phyloP scores from a whole-genome alignment of 1,140 invertebrate species.

The Nephila pilipes region DNA sequence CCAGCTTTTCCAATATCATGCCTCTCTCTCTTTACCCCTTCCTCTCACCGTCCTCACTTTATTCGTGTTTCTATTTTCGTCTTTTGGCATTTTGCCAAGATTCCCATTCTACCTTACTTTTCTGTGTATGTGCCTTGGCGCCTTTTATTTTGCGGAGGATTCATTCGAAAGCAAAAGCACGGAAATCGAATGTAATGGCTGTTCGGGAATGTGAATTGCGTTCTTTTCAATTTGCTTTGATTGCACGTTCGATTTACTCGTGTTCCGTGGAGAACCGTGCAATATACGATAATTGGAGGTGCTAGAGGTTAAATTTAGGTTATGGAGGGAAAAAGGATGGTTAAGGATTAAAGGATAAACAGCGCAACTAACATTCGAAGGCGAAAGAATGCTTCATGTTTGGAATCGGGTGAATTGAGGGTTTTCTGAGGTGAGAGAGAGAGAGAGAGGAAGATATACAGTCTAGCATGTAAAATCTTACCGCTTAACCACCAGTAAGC shows the following conservation, averaged over 20 bases:
- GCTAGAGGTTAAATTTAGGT: slow-evolving; percentile 8
- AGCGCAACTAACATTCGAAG: not conserved
- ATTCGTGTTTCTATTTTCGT: slow-evolving; percentile 48
- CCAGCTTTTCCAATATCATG: not conserved
- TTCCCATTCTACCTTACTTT: slow-evolving; percentile 26
- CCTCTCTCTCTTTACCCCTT: not conserved
- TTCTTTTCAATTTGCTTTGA: not conserved
- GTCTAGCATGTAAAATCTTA: too few relatives aligned
- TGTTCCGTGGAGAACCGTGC: not conserved
- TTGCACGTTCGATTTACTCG: not conserved
- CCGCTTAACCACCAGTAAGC: too few relatives aligned
- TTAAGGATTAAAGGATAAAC: not conserved
- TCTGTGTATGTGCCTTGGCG: not conserved
- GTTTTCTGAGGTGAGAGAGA: too few relatives aligned
- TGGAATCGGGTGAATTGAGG: not conserved
- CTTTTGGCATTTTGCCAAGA: slow-evolving; percentile 17
- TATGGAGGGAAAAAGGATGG: not conserved
- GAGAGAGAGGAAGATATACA: too few relatives aligned
- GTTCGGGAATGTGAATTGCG: not conserved
- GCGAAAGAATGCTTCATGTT: not conserved
- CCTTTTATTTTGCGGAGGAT: not conserved
- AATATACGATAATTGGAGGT: not conserved
- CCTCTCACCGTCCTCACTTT: not conserved
- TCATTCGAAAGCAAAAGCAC: not conserved
- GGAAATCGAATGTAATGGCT: slow-evolving; percentile 10